phyloP scores from a whole-genome alignment of 1,140 invertebrate genomes.

The Dinoponera quadriceps region DNA sequence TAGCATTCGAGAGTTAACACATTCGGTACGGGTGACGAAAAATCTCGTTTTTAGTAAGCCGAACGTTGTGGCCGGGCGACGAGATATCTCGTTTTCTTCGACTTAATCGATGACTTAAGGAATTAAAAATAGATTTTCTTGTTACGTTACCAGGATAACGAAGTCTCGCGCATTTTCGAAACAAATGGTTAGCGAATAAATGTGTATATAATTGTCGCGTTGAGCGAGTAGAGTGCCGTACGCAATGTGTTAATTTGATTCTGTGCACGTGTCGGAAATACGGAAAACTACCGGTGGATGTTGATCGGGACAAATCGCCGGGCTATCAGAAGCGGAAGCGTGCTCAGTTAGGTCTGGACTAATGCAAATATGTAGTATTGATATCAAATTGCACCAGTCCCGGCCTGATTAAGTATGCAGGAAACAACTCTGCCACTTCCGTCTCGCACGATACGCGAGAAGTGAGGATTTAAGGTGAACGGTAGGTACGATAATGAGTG shows the following conservation, averaged over 20 bases:
- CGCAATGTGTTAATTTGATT: not conserved
- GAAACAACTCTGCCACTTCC: conserved; percentile 37
- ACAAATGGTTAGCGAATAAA: no score
- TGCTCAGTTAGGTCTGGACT: conserved; percentile 78
- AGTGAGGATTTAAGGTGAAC: not conserved
- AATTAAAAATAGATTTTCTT: no score
- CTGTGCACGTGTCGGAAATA: not conserved
- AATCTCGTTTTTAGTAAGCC: no score
- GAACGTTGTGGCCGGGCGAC: no score
- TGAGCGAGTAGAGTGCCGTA: no score
- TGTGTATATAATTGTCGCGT: no score
- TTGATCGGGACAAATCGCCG: not conserved
- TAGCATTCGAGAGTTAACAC: no score
- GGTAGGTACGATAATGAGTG: not conserved
- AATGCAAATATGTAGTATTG: conserved; percentile 81
- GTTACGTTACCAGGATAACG: no score
- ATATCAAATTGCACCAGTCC: conserved; percentile 83
- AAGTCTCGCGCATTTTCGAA: no score
- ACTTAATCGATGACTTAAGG: no score
- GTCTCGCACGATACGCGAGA: not conserved
- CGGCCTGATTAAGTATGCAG: conserved; percentile 79
- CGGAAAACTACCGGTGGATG: not conserved
- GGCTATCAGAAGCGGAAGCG: not conserved
- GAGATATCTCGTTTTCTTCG: no score
- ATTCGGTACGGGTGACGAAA: no score